Percentiles rank a stretch among this genome's conserved stretches.
Evolutionary conservation across 2,888 invertebrate species (phyloP).

Genomic region (Laspeyria flexula): DNA sequence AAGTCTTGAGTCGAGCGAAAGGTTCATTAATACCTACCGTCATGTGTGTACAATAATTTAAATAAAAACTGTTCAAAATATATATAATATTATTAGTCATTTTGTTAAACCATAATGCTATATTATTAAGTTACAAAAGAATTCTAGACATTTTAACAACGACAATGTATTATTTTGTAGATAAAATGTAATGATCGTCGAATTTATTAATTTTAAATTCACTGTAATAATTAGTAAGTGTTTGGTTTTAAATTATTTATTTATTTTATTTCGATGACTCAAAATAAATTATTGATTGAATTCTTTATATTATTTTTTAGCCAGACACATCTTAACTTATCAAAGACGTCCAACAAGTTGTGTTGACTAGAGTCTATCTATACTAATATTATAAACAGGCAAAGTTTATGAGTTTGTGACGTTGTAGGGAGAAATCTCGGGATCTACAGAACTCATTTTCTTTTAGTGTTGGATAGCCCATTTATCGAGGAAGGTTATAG

Average conservation of each 20-base stretch:
- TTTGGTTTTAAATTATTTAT: slow-evolving; percentile 47
- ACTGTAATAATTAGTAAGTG: slow-evolving; percentile 25
- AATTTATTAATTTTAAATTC: slow-evolving; percentile 64
- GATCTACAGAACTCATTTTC: no score
- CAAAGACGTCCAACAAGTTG: no score
- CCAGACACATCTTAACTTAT: no score
- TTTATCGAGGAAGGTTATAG: no score
- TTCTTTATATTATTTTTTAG: slow-evolving; percentile 30
- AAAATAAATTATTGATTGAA: slow-evolving; percentile 62
- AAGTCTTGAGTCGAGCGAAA: no score
- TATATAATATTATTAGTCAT: slow-evolving; percentile 14
- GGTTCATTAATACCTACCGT: not conserved
- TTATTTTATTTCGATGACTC: slow-evolving; percentile 49
- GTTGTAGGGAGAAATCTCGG: no score
- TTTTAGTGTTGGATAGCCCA: no score
- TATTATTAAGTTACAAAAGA: slow-evolving; percentile 29
- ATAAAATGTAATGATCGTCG: slow-evolving; percentile 49
- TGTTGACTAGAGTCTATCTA: no score
- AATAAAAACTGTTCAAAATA: slow-evolving; percentile 2
- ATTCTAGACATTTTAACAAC: slow-evolving; percentile 20
- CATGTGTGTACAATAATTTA: slow-evolving; percentile 32
- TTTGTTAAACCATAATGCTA: slow-evolving; percentile 21
- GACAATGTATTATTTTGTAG: slow-evolving; percentile 39
- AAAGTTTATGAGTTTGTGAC: no score
- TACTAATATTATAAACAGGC: no score